Base-by-base conservation (phyloP, 2,797 vertebrate species). In the Pygocentrus nattereri region DNA sequence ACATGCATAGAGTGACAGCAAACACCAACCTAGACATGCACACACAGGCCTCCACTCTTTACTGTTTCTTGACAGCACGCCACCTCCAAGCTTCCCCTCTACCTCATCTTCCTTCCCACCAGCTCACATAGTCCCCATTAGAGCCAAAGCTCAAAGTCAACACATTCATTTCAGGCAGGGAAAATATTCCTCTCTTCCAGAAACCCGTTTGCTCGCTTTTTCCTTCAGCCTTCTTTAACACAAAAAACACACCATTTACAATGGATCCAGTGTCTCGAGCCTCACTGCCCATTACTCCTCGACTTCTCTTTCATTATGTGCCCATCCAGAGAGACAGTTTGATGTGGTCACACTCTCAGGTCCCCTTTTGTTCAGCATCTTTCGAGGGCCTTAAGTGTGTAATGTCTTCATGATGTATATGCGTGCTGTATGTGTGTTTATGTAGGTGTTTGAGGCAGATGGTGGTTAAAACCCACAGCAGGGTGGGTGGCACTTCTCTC, bases 81-180 rank as follows among this genome's bases (percentile, higher is more conserved):
- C 78, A 82, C 77, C 68, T 65, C n/a, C 50, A 58, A 61, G 30
- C 44, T 65, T 74, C 64, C 70, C 78, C 71, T 73, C 25, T 11
- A 78, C 18, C 8, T 80, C 34, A 54, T 81, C 52, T 68, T 58
- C 56, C 23, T 68, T 54, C 12, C 31, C 49, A 50, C 54, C 76
- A 79, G 30, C 47, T 81, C 52, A 74, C 64, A 58, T 56, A 74
- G 31, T 68, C 47, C 23, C 61, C 10, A 27, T 49, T 64, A 80
- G 44, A 47, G n/a, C 21, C 41, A 21, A 23, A 84, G 58, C 62
- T 41, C 12, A 50, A 54, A n/a, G 38, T 75, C 47, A 81, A 71
- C 59, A 71, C 6, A 16, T 44, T 41, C 23, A 16, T 21, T 54
- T 69, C 38, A 61, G 12, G 75, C 5, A 69, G 25, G 72, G 27